These are phyloP conservation scores for Electrona antarctica DNA, from an alignment of 2,113 vertebrate genomes.

Conservation along the genomic window DNA sequence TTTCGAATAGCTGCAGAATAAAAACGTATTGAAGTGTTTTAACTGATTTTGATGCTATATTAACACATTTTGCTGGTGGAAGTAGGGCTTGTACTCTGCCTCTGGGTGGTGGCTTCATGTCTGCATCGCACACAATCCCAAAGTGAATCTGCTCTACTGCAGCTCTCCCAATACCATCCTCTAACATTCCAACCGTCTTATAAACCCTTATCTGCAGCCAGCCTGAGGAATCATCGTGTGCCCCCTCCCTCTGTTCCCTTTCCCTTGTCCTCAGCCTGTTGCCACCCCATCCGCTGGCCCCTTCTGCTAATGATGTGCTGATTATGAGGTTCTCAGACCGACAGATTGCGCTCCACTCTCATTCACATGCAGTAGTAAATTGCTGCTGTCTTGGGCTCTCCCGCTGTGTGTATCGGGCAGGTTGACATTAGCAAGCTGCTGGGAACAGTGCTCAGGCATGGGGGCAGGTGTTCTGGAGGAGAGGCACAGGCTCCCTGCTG, in stretches of 20 bases:
- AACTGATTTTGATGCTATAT: not conserved
- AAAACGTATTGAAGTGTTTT: too few species aligned
- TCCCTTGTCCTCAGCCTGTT: conserved; percentile 27
- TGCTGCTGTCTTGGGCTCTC: conserved; percentile 67
- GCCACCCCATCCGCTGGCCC: conserved; percentile 50
- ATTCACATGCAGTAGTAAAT: conserved; percentile 78
- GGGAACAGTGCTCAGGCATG: conserved; percentile 57
- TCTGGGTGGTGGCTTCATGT: conserved; percentile 19
- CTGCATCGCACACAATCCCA: conserved; percentile 23
- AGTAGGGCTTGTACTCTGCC: conserved; percentile 30
- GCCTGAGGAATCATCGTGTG: conserved; percentile 44
- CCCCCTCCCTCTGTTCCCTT: conserved; percentile 33
- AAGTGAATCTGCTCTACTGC: conserved; percentile 20
- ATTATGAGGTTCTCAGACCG: conserved; percentile 77
- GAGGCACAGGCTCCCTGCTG: conserved; percentile 52
- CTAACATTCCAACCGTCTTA: not conserved
- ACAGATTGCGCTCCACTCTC: conserved; percentile 74
- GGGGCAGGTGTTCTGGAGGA: conserved; percentile 47
- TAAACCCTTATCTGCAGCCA: conserved; percentile 38
- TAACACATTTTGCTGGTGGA: not conserved
- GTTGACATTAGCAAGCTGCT: conserved; percentile 78
- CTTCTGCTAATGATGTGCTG: conserved; percentile 76
- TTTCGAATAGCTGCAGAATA: too few species aligned
- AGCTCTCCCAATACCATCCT: not conserved
- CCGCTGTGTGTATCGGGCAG: conserved; percentile 67